Base-by-base conservation (phyloP, 2,113 vertebrate species). In the Entelurus aequoreus region DNA sequence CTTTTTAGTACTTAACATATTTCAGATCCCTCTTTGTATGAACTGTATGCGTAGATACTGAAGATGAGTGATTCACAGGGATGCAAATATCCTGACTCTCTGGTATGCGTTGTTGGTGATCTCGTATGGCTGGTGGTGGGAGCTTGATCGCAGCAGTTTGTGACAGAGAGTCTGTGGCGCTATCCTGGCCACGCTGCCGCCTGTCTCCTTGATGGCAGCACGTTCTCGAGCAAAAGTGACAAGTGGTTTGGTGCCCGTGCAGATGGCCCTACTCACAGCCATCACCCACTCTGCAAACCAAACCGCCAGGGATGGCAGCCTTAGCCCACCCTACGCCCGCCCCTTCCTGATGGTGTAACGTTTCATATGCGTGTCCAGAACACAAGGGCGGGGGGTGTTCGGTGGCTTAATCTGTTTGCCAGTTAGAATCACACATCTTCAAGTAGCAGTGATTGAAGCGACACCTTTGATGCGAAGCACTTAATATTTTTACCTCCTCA, bases 191-290 rank as follows among this genome's bases (percentile, higher is more conserved):
- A 67, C 73, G 65, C 82, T 69, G 82, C 83, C 77, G 81, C 82
- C 85, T 88, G 85, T 89, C 88, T 84, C 72, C 78, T 85, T 86
- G 86, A 88, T 79, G 82, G 76, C 80, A 78, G 80, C 77, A 69
- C 81, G 78, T 84, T 81, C 79, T 54, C 79, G 69, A 89, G 82
- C 84, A 82, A 86, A 88, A 86, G 84, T 88, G 86, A 89, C 88
- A 88, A 84, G 82, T 78, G 84, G 80, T 78, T 86, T 87, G 78
- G 80, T 81, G 78, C 78, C 78, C 57, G 81, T 78, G 81, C 88
- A 89, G 88, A 88, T 88, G 88, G 88, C 84, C 86, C 86, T 82
- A 84, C 88, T 88, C 86, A 86, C 85, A 88, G 84, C 82, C 79
- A 88, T 89, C 86, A 87, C 76, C 85, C 84, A 62, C 80, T 76